These are phyloP conservation scores for Spialia ferax DNA, from an alignment of 2,888 invertebrate species.

Conservation along the genomic window DNA sequence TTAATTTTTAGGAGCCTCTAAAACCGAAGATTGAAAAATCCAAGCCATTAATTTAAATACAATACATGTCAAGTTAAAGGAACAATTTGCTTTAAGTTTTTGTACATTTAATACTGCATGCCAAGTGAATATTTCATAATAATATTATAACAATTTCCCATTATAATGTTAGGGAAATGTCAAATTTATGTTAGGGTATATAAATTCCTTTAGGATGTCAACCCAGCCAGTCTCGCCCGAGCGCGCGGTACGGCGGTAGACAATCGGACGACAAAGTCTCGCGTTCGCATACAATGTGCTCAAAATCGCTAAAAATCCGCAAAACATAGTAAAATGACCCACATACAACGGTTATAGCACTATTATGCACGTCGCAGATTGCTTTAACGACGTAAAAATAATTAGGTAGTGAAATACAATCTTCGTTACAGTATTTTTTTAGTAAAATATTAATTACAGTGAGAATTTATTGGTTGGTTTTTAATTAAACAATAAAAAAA, in stretches of 20 bases:
- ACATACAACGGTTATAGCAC: constrained; percentile 31
- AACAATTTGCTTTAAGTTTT: not conserved
- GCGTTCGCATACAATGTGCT: constrained; percentile 32
- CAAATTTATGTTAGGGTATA: constrained; percentile 8
- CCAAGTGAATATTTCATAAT: not conserved
- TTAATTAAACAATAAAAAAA: constrained; percentile 2
- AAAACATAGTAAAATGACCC: constrained; percentile 35
- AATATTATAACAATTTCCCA: too few relatives aligned
- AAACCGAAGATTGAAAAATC: too few relatives aligned
- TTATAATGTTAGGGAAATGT: constrained; percentile 10
- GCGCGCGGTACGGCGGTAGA: constrained; percentile 34
- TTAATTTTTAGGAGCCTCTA: too few relatives aligned
- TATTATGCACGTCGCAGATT: constrained; percentile 31
- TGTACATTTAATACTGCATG: not conserved
- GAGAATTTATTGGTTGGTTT: constrained; percentile 17
- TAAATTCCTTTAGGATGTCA: constrained; percentile 14
- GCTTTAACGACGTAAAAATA: constrained; percentile 32
- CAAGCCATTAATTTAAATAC: too few relatives aligned
- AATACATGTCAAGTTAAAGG: too few relatives aligned
- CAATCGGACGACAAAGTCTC: constrained; percentile 10
- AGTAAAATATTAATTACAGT: constrained; percentile 28
- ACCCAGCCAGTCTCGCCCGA: constrained; percentile 33
- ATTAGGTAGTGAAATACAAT: constrained; percentile 36
- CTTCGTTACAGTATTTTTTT: constrained; percentile 31
- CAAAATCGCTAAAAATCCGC: constrained; percentile 28